phyloP scores from a whole-genome alignment of 2,113 vertebrate genomes.

The Vidua macroura region DNA sequence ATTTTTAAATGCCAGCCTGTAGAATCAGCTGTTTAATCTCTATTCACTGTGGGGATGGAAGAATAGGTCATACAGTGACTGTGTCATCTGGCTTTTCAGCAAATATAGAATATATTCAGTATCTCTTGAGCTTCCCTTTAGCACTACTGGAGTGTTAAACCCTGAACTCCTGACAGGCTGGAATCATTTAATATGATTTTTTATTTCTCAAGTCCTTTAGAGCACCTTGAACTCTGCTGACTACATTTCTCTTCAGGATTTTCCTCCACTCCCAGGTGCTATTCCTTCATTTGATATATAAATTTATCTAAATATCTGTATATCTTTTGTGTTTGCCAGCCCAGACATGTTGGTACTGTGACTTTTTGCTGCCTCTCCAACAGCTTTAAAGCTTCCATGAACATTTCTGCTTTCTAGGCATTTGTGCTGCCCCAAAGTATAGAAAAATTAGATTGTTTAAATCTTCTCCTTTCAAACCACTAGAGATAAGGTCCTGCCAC shows the following conservation, averaged over 20 bases:
- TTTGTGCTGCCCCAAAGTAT: neutral
- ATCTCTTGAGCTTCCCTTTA: neutral
- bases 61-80: neutral
- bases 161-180: neutral
- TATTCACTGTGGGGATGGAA: neutral
- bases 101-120: neutral
- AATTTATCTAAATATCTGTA: neutral
- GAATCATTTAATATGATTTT: neutral
- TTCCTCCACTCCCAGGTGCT: neutral
- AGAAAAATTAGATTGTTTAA: neutral
- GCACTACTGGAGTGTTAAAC: neutral
- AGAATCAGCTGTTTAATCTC: neutral
- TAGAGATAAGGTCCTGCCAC: neutral
- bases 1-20: neutral
- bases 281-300: neutral
- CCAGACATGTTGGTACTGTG: neutral
- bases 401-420: neutral
- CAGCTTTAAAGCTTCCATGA: neutral
- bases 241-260: neutral
- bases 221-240: neutral
- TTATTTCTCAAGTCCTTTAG: neutral
- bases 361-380: neutral
- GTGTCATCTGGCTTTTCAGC: neutral
- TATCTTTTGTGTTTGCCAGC: neutral
- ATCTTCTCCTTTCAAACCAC: neutral